These are phyloP conservation scores for Pandemis corylana DNA, from an alignment of 2,888 invertebrate genomes.

Conservation along the genomic window DNA sequence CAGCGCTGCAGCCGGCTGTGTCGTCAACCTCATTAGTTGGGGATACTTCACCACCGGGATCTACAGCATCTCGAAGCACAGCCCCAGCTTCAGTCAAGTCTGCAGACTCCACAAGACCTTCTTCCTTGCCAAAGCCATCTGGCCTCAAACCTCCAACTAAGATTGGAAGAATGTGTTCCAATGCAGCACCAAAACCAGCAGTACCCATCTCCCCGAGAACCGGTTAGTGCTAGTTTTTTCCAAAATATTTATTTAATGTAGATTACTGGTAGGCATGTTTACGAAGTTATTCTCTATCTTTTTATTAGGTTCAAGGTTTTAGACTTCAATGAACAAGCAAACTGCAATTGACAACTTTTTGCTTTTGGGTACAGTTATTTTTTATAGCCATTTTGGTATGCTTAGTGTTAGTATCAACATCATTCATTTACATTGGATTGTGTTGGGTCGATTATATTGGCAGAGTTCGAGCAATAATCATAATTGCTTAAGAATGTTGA, in stretches of 20 bases:
- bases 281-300: not conserved
- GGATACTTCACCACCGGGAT: conserved; percentile 64
- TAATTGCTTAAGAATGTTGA: conserved; percentile 41
- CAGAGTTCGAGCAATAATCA: conserved; percentile 43
- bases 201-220: conserved; percentile 85
- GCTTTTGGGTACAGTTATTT: conserved; percentile 31
- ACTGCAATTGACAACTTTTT: conserved; percentile 72
- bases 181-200: conserved; percentile 87
- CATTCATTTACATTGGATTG: conserved; percentile 18
- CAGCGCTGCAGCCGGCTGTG: conserved; percentile 57
- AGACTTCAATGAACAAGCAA: conserved; percentile 52
- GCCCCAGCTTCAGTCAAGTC: conserved; percentile 52
- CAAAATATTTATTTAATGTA: conserved; percentile 1
- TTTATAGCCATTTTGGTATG: conserved; percentile 23
- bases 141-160: conserved; percentile 87
- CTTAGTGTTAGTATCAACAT: conserved; percentile 35
- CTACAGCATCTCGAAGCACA: conserved; percentile 56
- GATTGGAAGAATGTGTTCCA: conserved; percentile 88
- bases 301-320: conserved; percentile 5
- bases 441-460: conserved; percentile 26
- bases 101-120: conserved; percentile 64
- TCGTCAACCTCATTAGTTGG: conserved; percentile 70
- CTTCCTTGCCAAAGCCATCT: conserved; percentile 83
- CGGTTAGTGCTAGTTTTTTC: conserved; percentile 66
- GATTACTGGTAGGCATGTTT: conserved; percentile 18